Conservation (phyloP, 37 sponge, comb jelly and placozoan genomes). For the Lycopodina hypogea region DNA sequence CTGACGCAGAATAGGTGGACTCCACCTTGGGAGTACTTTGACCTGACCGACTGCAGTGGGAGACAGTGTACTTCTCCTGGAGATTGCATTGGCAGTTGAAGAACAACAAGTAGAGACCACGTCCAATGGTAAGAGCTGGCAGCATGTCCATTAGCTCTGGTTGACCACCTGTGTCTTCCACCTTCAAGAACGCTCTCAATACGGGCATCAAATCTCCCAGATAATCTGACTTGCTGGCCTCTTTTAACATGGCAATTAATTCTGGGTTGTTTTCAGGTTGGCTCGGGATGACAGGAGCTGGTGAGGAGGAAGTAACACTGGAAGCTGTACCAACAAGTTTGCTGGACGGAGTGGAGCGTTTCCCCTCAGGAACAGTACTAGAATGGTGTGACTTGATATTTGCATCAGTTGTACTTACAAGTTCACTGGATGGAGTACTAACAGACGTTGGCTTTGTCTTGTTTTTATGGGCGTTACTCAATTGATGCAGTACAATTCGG, state of each 20-base stretch:
- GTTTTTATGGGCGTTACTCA: background rate
- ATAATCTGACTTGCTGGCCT: background rate
- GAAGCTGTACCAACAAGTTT: too few species aligned
- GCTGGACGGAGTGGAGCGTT: too few species aligned
- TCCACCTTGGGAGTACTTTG: background rate
- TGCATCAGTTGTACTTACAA: background rate
- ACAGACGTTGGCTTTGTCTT: background rate
- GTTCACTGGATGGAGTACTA: background rate
- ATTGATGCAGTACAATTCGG: background rate
- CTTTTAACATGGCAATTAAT: background rate
- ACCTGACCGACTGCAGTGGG: background rate
- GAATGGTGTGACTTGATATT: too few species aligned
- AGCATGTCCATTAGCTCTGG: too few species aligned
- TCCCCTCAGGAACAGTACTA: too few species aligned
- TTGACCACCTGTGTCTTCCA: constrained; percentile 15
- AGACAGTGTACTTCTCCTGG: background rate
- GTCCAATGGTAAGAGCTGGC: constrained; percentile 14
- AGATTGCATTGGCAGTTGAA: background rate
- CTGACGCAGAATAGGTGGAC: background rate
- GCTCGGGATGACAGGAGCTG: background rate
- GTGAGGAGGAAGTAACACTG: too few species aligned
- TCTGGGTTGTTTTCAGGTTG: background rate
- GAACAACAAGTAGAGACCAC: constrained; percentile 11
- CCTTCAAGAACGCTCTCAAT: background rate
- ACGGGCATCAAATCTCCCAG: background rate